Conservation (phyloP, 2,888 invertebrate genomes). For the Rhodophaea formosa region DNA sequence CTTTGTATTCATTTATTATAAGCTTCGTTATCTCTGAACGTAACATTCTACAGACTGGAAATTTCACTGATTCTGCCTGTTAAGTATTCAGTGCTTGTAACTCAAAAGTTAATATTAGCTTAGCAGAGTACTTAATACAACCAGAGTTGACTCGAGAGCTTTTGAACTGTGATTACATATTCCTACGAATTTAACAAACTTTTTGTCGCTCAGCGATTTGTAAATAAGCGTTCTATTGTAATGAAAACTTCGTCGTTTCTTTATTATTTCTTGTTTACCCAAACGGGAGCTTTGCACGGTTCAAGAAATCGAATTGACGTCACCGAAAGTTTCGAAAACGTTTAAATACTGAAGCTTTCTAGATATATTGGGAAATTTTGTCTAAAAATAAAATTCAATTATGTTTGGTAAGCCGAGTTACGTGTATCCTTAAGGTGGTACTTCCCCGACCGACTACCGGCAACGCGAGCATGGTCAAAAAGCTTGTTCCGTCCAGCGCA, state of each 20-base stretch:
- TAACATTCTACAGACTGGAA: too few species aligned
- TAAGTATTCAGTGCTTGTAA: too few species aligned
- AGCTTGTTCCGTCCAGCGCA: too few species aligned
- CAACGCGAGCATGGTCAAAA: too few species aligned
- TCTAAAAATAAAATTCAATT: slow-evolving; percentile 19
- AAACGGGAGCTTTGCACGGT: not conserved
- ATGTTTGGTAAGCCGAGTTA: slow-evolving; percentile 13
- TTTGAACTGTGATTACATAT: not conserved
- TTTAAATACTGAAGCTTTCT: not conserved
- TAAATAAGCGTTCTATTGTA: not conserved
- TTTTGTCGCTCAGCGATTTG: not conserved
- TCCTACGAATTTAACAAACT: slow-evolving; percentile 10
- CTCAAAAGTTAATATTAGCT: not conserved
- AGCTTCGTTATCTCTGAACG: too few species aligned
- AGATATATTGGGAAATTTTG: not conserved
- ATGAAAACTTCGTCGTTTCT: slow-evolving; percentile 2
- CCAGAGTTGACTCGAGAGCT: not conserved
- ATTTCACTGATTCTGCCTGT: too few species aligned
- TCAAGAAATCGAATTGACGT: not conserved
- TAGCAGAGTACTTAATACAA: not conserved
- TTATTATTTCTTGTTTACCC: not conserved
- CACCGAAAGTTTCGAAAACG: not conserved
- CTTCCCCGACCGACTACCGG: too few species aligned
- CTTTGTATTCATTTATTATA: too few species aligned
- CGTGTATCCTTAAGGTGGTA: not conserved